Conservation (phyloP, 1,140 invertebrate species). For the Drosophila sturtevanti region DNA sequence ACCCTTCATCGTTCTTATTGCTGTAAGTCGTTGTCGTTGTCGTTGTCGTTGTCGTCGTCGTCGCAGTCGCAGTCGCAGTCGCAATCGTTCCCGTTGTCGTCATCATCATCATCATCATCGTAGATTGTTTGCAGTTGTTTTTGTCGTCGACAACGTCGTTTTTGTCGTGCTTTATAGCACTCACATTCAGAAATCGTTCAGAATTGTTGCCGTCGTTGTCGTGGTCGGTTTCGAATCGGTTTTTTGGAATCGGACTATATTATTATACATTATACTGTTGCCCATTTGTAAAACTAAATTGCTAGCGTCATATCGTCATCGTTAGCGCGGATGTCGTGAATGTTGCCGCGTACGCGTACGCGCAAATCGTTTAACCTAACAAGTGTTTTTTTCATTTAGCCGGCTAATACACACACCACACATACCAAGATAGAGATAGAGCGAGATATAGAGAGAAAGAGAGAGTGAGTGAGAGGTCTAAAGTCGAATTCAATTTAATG, state of each 20-base stretch:
- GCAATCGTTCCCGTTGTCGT: slow-evolving; percentile 11
- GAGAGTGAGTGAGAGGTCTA: not conserved
- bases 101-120: slow-evolving; percentile 1
- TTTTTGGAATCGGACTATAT: slow-evolving; percentile 42
- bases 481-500: slow-evolving; percentile 59
- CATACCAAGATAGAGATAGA: slow-evolving; percentile 6
- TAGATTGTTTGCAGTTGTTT: slow-evolving; percentile 13
- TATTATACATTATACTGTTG: slow-evolving; percentile 23
- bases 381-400: slow-evolving; percentile 28
- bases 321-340: slow-evolving; percentile 12
- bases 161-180: slow-evolving; percentile 77
- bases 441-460: not conserved
- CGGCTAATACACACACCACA: slow-evolving; percentile 31
- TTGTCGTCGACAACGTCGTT: slow-evolving; percentile 49
- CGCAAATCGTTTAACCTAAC: slow-evolving; percentile 47
- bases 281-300: slow-evolving; percentile 34
- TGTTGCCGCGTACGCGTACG: slow-evolving; percentile 31
- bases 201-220: slow-evolving; percentile 73
- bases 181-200: slow-evolving; percentile 76
- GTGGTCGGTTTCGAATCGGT: slow-evolving; percentile 71
- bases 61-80: slow-evolving; percentile 17
- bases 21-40: not conserved
- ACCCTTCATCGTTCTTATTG: not conserved
- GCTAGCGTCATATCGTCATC: slow-evolving; percentile 30
- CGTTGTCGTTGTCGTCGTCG: slow-evolving; percentile 22